Evolutionary conservation across 2,888 invertebrate species (phyloP), one percentile per base, ranked within the genome.

Genomic region (Leucophenga montana): DNA sequence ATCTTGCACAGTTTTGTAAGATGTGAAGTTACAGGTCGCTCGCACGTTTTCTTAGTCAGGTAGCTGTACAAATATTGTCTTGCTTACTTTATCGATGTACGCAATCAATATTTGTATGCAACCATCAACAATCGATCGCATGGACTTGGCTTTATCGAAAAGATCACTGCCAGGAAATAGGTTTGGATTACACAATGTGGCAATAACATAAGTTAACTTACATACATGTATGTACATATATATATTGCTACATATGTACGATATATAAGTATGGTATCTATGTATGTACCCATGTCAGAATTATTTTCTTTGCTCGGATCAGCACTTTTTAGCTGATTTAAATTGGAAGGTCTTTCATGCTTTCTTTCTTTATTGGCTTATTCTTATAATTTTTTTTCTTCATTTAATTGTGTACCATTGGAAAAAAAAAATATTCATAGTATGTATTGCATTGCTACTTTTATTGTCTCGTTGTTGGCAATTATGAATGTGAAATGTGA

Each of bases 81-180:
- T 57, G 57, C 31, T 46, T 20, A 11, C 27, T 57, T 27, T 57
- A 57, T 57, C 22, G 13, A 6, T 14, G n/a, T 22, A 27, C 27
- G 16, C 27, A 13, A 57, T 57, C 57, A n/a, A 62, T 62, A 39
- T 59, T 33, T 31, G 46, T n/a, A 27, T 46, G 13, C n/a, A 46
- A 46, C 46, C 1, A 46, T 46, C 46, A 6, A 3, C n/a, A 5
- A 81, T 81, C 83, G 75, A 84, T 46, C 46, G 46, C 46, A 14
- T 46, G 46, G 3, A 4, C 2, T 13, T 46, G 46, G 14, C 46
- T 14, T 27, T 18, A 16, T 22, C 27, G 22, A 22, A 56, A 71
- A 70, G 77, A 76, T 82, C 77, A 78, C 80, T 79, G 83, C 83
- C 84, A 84, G 80, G 80, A 81, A 81, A 83, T 73, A 68, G 82